phyloP scores from a whole-genome alignment of 2,888 invertebrate species.

The Ethmia dodecea region DNA sequence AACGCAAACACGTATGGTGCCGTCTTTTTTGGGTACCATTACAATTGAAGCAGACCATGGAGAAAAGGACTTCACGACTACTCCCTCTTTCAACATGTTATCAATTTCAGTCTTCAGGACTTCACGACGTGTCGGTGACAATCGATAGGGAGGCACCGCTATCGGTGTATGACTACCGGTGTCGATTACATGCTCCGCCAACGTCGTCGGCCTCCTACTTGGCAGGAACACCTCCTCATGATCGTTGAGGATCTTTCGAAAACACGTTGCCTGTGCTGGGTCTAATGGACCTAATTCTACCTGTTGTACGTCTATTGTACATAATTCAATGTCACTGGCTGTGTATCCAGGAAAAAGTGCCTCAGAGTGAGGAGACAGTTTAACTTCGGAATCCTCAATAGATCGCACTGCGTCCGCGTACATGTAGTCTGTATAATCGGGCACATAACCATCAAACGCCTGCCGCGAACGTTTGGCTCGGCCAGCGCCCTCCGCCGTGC shows the following conservation, averaged over 20 bases:
- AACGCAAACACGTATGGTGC: too few species aligned
- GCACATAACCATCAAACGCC: background rate
- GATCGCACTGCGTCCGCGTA: background rate
- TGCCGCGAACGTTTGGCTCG: too few species aligned
- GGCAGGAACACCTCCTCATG: constrained; percentile 6
- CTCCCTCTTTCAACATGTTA: constrained; percentile 3
- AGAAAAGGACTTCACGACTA: constrained; percentile 3
- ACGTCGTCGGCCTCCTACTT: constrained; percentile 5
- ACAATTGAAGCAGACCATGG: too few species aligned
- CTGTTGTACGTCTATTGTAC: background rate
- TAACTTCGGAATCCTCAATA: background rate
- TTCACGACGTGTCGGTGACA: constrained; percentile 1
- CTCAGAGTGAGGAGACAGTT: background rate
- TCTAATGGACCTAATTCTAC: background rate
- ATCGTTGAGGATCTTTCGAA: constrained; percentile 1
- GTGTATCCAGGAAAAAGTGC: background rate
- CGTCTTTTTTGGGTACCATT: too few species aligned
- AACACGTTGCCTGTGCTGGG: background rate
- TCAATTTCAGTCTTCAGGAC: constrained; percentile 3
- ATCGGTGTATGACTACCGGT: constrained; percentile 1
- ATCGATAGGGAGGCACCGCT: constrained; percentile 5
- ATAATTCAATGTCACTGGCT: background rate
- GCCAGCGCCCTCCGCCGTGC: background rate
- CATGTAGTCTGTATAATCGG: background rate
- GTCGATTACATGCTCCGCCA: constrained; percentile 1